phyloP scores from a whole-genome alignment of 2,113 vertebrate species.

The Synchiropus splendidus region DNA sequence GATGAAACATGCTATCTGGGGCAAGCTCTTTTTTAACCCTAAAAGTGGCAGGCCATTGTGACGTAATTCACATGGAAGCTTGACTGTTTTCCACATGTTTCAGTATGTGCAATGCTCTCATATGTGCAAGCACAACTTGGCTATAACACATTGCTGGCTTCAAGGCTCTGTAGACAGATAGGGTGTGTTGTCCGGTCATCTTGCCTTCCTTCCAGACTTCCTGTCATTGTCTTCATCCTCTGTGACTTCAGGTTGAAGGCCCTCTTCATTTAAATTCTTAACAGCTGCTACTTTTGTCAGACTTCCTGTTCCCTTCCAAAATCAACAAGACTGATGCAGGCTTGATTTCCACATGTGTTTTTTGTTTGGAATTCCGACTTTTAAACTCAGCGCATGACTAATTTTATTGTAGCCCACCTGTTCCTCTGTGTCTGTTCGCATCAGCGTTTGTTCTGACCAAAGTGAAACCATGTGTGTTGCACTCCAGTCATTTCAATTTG shows the following conservation, averaged over 20 bases:
- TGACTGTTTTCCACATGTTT: too few relatives aligned
- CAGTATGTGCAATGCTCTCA: too few relatives aligned
- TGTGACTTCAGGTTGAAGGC: constrained; percentile 15
- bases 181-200: too few relatives aligned
- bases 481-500: too few relatives aligned
- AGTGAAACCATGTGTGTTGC: constrained; percentile 18
- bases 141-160: too few relatives aligned
- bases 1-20: too few relatives aligned
- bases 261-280: constrained; percentile 35
- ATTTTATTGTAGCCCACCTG: constrained; percentile 6
- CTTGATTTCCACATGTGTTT: constrained; percentile 34
- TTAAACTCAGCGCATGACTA: constrained; percentile 21
- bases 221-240: constrained; percentile 36
- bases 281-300: constrained; percentile 33
- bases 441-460: background rate
- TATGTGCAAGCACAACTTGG: too few relatives aligned
- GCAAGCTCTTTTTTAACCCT: too few relatives aligned
- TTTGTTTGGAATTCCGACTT: constrained; percentile 31
- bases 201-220: constrained; percentile 30
- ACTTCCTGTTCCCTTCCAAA: constrained; percentile 32
- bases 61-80: too few relatives aligned
- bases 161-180: too few relatives aligned
- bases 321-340: constrained; percentile 20
- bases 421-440: constrained; percentile 10
- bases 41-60: too few relatives aligned